Conservation (phyloP, 2,888 invertebrate genomes). For the Scaptomyza caliginosa region DNA sequence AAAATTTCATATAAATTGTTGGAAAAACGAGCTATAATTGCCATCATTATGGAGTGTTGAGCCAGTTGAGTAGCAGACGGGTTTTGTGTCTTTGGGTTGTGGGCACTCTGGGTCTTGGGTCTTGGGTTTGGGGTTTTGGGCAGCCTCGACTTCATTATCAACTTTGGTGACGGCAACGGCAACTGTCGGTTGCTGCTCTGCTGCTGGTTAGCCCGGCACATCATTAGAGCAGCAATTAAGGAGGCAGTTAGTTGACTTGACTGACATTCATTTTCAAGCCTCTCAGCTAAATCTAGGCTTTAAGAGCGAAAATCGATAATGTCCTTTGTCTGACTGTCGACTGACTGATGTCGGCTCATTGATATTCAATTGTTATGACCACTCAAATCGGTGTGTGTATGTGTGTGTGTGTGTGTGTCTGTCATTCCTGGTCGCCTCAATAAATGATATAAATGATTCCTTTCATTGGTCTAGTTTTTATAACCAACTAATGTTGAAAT, state of each 20-base stretch:
- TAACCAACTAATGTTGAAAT: conserved; percentile 61
- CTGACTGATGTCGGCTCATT: conserved; percentile 25
- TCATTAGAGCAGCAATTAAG: conserved; percentile 75
- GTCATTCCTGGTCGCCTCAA: conserved; percentile 31
- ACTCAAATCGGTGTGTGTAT: conserved; percentile 44
- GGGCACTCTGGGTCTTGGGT: not conserved
- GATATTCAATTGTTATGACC: conserved; percentile 61
- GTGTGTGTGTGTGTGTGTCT: conserved; percentile 1
- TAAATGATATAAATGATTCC: conserved; percentile 64
- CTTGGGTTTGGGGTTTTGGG: not conserved
- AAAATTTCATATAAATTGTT: conserved; percentile 81
- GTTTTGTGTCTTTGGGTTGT: conserved; percentile 15
- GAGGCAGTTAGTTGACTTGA: conserved; percentile 57
- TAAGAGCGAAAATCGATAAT: conserved; percentile 53
- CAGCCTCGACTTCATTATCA: conserved; percentile 64
- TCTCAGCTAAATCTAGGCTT: conserved; percentile 37
- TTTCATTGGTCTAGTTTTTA: conserved; percentile 52
- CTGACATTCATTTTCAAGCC: conserved; percentile 41
- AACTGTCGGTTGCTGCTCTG: not conserved
- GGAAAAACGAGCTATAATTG: conserved; percentile 83
- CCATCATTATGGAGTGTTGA: conserved; percentile 83
- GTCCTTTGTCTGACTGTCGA: conserved; percentile 12
- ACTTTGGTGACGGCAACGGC: conserved; percentile 25
- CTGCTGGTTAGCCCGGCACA: conserved; percentile 58
- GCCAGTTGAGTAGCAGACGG: conserved; percentile 59